Base-by-base conservation (phyloP, 2,113 vertebrate genomes). In the Xerus inauris region DNA sequence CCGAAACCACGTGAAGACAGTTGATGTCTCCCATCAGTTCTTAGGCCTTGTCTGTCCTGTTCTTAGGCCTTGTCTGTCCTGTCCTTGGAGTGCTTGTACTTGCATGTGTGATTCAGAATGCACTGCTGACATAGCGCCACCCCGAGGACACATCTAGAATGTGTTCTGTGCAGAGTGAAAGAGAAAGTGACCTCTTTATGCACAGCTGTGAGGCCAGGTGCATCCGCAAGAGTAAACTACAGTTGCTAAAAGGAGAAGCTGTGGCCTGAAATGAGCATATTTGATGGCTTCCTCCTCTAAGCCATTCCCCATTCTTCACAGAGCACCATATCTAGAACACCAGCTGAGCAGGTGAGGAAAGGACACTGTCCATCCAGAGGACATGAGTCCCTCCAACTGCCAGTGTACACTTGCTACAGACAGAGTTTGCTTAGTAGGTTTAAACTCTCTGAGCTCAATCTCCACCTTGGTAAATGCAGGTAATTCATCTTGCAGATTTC, bases 301-400 rank as follows among this genome's bases (percentile, higher is more conserved):
- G 89, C 11, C 11, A 17, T 11, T 40, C 13, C 47, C 6, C 16
- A 17, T 19, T n/a, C 40, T 69, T 42, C 62, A 62, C 7, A 32
- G 42, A 49, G 7, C 22, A 7, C 32, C 26, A 28, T 19, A 13
- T 24, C 62, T 47, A 64, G 13, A 81, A 42, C 24, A 71, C 6
- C 1, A 6, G 2, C 38, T 20, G 40, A 57, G 59, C 51, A 0
- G 5, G 24, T 4, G 30, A 73, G 35, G n/a, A 8, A 3, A 0
- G 16, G 54, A 30, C 30, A 35, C 9, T 5, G 3, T 75, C 75
- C 2, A 79, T 35, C 3, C 28, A 71, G 69, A 35, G 30, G n/a
- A 57, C 10, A 0, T 59, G 6, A 45, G 24, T 72, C 77, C 11
- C 17, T 67, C 49, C 47, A 12, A 67, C 28, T 10, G 22, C 26